phyloP scores from a whole-genome alignment of 2,113 vertebrate species.

The Dicrurus megarhynchus region DNA sequence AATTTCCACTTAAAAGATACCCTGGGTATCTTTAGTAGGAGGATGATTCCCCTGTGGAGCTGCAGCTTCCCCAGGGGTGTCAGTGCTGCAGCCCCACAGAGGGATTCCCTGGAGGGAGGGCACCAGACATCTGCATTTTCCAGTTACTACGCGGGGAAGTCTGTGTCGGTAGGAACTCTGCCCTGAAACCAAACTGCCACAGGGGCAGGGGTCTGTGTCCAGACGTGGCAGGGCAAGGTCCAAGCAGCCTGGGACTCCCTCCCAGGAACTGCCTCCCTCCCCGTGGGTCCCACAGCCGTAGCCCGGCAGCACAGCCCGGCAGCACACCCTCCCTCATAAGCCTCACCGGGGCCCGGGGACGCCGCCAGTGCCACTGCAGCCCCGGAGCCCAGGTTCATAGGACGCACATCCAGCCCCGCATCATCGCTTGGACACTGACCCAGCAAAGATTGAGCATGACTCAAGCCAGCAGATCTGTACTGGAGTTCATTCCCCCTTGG shows the following conservation, averaged over 20 bases:
- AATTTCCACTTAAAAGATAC: constrained; percentile 1
- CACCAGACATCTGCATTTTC: neutral
- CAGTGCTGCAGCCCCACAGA: neutral
- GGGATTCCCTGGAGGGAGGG: neutral
- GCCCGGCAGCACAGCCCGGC: too few species aligned
- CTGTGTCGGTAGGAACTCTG: neutral
- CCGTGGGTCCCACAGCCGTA: neutral
- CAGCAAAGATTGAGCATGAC: rapidly evolving
- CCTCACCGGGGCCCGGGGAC: rapidly evolving
- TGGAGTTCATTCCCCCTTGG: neutral
- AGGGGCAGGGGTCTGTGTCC: neutral
- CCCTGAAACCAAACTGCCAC: too few species aligned
- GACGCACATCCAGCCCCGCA: neutral
- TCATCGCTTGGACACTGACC: neutral
- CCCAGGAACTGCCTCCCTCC: neutral
- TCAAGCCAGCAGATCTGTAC: neutral
- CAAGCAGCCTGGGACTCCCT: neutral
- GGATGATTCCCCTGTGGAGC: neutral
- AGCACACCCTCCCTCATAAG: rapidly evolving
- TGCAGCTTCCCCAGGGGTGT: neutral
- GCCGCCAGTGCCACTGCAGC: neutral
- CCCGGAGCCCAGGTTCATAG: rapidly evolving
- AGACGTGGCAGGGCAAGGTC: neutral
- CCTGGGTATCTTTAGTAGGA: neutral
- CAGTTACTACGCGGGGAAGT: neutral